These are phyloP conservation scores for Brotula barbata DNA, from an alignment of 2,797 vertebrate genomes.

Conservation along the genomic window DNA sequence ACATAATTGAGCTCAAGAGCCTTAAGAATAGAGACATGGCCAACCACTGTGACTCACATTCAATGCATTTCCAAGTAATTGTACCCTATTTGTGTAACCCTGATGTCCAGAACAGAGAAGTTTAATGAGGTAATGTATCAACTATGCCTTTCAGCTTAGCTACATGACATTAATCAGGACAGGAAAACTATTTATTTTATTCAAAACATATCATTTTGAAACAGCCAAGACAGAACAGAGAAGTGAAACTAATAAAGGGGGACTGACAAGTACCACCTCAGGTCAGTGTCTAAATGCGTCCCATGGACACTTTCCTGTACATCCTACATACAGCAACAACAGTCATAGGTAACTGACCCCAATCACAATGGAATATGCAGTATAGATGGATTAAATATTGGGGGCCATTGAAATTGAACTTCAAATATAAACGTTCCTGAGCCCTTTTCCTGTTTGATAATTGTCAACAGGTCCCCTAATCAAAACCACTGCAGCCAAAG, in stretches of 20 bases:
- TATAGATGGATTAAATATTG: too few relatives aligned
- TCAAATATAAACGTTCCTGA: too few relatives aligned
- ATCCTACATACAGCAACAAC: too few relatives aligned
- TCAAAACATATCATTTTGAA: neutral
- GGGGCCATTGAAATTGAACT: too few relatives aligned
- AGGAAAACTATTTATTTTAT: too few relatives aligned
- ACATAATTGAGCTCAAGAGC: neutral
- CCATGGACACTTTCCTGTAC: too few relatives aligned
- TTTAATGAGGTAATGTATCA: neutral
- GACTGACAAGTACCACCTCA: neutral
- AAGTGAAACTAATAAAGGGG: conserved; percentile 34
- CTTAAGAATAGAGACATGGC: conserved; percentile 39
- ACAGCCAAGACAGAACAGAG: neutral
- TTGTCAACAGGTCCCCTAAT: neutral
- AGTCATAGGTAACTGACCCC: too few relatives aligned
- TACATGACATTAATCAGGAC: neutral
- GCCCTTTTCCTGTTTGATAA: neutral
- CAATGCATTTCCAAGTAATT: neutral
- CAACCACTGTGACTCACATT: conserved; percentile 5
- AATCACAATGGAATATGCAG: too few relatives aligned
- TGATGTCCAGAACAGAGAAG: too few relatives aligned
- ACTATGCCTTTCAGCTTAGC: neutral
- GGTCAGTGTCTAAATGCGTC: too few relatives aligned
- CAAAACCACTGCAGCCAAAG: neutral
- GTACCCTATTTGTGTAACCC: conserved; percentile 1